Conservation (phyloP, 2,797 vertebrate species). For the Rhinoraja longicauda region DNA sequence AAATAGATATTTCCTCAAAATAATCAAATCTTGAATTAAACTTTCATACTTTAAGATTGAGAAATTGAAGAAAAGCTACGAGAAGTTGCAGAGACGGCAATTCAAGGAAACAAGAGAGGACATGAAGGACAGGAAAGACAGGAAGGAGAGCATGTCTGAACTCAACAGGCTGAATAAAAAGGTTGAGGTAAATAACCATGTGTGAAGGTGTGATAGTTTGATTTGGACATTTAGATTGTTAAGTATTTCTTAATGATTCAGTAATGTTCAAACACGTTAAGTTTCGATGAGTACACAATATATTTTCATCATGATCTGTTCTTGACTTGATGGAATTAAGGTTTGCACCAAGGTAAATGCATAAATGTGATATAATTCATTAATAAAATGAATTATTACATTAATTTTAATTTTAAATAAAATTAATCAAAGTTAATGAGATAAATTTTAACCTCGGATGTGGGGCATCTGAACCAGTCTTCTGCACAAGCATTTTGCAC, state of each 20-base stretch:
- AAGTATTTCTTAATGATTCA: neutral
- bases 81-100: slow-evolving; percentile 80
- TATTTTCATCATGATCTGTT: neutral
- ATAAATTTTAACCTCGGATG: neutral
- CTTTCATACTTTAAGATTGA: slow-evolving; percentile 60
- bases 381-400: too few species aligned
- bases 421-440: neutral
- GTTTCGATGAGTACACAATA: neutral
- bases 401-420: too few species aligned
- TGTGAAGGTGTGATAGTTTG: neutral
- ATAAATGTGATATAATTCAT: neutral
- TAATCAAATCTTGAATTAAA: neutral
- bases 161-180: slow-evolving; percentile 63
- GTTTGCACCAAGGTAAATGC: neutral
- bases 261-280: neutral
- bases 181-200: slow-evolving; percentile 62
- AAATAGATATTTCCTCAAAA: neutral
- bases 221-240: neutral
- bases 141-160: slow-evolving; percentile 59
- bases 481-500: neutral
- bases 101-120: slow-evolving; percentile 61
- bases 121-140: slow-evolving; percentile 51
- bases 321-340: neutral
- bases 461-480: neutral
- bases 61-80: slow-evolving; percentile 81